These are phyloP conservation scores for Nycticebus coucang DNA, from an alignment of 2,113 vertebrate genomes.

Conservation along the genomic window DNA sequence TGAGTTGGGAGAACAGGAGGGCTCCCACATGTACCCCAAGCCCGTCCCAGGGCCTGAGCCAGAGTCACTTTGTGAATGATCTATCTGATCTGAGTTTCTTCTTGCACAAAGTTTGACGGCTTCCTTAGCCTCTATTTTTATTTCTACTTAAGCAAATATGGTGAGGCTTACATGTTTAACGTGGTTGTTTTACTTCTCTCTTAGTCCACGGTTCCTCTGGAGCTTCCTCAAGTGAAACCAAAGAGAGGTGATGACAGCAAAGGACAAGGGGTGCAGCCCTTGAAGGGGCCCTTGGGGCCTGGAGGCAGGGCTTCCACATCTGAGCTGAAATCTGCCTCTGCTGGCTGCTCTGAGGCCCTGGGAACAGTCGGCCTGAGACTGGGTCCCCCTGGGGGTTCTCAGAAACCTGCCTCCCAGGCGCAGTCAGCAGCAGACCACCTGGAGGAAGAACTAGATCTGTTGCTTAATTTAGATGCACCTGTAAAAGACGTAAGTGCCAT, in stretches of 20 bases:
- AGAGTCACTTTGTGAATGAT: background rate
- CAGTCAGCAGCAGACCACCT: constrained; percentile 80
- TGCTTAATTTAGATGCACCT: constrained; percentile 90
- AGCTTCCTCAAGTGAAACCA: constrained; percentile 87
- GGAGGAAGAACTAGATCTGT: constrained; percentile 92
- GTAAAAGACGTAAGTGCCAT: constrained; percentile 38
- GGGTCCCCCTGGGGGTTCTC: constrained; percentile 15
- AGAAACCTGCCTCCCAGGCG: background rate
- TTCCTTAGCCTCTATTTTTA: background rate
- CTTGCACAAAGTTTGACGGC: background rate
- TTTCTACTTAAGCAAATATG: background rate
- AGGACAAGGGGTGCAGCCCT: constrained; percentile 62
- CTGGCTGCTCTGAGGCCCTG: background rate
- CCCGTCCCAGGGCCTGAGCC: background rate
- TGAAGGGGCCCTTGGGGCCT: constrained; percentile 66
- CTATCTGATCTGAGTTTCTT: background rate
- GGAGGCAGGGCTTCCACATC: background rate
- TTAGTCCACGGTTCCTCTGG: constrained; percentile 89
- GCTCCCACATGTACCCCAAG: background rate
- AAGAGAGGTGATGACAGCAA: constrained; percentile 80
- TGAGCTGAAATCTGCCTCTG: background rate
- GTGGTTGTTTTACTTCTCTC: background rate
- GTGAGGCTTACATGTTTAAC: background rate
- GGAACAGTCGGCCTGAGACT: constrained; percentile 43
- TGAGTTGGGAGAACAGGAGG: background rate